phyloP scores from a whole-genome alignment of 2,888 invertebrate genomes.

The Strigamia maritima region DNA sequence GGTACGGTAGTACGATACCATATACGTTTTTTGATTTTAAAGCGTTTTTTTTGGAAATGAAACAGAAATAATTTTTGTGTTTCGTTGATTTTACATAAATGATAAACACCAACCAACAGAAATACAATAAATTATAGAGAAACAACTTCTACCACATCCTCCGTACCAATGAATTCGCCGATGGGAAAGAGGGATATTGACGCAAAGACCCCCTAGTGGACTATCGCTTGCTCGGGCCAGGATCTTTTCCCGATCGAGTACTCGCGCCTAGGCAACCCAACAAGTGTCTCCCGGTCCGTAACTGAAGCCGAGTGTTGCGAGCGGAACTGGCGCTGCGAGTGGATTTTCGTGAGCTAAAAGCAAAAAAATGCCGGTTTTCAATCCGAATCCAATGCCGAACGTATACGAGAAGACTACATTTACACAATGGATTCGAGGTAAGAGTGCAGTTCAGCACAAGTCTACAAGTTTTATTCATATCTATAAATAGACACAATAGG shows the following conservation, averaged over 20 bases:
- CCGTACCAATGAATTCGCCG: background rate
- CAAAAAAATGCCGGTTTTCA: background rate
- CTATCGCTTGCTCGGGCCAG: background rate
- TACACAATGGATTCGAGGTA: background rate
- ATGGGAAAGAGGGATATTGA: background rate
- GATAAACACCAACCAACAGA: too few relatives aligned
- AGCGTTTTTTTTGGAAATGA: too few relatives aligned
- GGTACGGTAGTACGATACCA: too few relatives aligned
- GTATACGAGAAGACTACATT: background rate
- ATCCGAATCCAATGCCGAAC: background rate
- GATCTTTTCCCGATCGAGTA: background rate
- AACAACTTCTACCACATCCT: background rate
- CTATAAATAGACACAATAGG: constrained; percentile 6
- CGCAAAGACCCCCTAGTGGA: background rate
- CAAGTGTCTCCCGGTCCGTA: constrained; percentile 23
- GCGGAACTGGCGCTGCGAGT: background rate
- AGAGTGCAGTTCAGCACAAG: background rate
- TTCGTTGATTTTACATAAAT: too few relatives aligned
- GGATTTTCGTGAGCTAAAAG: background rate
- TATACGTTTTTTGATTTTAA: too few relatives aligned
- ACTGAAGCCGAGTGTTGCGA: background rate
- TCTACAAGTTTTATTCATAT: background rate
- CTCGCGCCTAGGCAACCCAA: background rate
- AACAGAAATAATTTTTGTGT: too few relatives aligned
- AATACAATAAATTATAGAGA: background rate